Base-by-base conservation (phyloP, 2,888 invertebrate species). In the Gisinianus flammeolus region DNA sequence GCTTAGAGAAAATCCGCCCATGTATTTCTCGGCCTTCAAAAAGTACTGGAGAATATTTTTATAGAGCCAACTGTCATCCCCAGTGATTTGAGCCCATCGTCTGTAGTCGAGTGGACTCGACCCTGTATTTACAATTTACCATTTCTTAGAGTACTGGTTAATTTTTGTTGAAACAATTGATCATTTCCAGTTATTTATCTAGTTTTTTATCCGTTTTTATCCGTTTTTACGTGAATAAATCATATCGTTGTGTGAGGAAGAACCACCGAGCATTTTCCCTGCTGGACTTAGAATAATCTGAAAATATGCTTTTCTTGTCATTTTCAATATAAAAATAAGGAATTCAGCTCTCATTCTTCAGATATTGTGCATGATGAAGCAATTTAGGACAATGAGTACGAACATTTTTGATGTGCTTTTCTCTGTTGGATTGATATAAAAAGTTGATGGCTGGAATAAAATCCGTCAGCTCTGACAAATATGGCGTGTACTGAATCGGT, bases 251-350 rank as follows among this genome's bases (percentile, higher is more conserved):
- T 67, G 67, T 6, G 67, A 31, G 6, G 33, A 35, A 22, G 67
- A 67, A n/a, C 67, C 67, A 3, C 67, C 67, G 0, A 67, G 33
- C 67, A 67, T 67, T 33, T 67, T 67, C 2, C 67, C 67, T 28
- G 71, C 71, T 0, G 71, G 16, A 24, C n/a, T n/a, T 1, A 3
- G 1, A 30, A 71, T 2, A 6, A 28, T 54, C 71, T 71, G 12
- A 26, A 62, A 5, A 28, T 44, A n/a, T n/a, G n/a, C 44, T 62
- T 12, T n/a, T 22, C 16, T 22, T 22, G 62, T 8, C 62, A 2
- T 62, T 62, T 62, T 62, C 62, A 22, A 22, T n/a, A n/a, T n/a
- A n/a, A n/a, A n/a, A n/a, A n/a, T n/a, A n/a, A n/a, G n/a, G n/a
- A n/a, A n/a, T n/a, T n/a, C n/a, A n/a, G n/a, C n/a, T n/a, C n/a